phyloP scores from a whole-genome alignment of 30 jellyfish, hydroid and myxozoan genomes.

The Turritopsis rubra region DNA sequence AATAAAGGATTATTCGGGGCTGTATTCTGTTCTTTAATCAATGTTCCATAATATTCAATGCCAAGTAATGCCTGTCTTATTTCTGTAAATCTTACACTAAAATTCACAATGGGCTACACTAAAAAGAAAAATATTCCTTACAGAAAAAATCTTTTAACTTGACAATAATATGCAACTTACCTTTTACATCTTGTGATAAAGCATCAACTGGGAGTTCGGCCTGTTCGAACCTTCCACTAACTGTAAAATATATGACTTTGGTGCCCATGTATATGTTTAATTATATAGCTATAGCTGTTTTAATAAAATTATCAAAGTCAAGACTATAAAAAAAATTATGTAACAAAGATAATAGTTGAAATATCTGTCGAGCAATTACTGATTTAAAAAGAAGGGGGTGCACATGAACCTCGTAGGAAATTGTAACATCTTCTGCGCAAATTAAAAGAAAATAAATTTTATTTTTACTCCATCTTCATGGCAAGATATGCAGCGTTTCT shows the following conservation, averaged over 20 bases:
- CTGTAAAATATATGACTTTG: constrained; percentile 64
- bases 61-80: too few relatives aligned
- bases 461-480: not conserved
- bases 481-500: not conserved
- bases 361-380: not conserved
- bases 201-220: constrained; percentile 89
- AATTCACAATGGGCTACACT: too few relatives aligned
- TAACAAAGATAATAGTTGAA: not conserved
- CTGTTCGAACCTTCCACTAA: constrained; percentile 62
- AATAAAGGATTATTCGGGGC: too few relatives aligned
- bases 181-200: constrained; percentile 75
- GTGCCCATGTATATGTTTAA: constrained; percentile 43
- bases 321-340: not conserved
- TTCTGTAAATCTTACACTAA: too few relatives aligned
- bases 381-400: not conserved
- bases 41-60: too few relatives aligned
- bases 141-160: too few relatives aligned
- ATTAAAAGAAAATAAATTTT: too few relatives aligned
- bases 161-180: constrained; percentile 29
- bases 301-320: not conserved
- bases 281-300: not conserved
- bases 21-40: too few relatives aligned
- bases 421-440: not conserved
- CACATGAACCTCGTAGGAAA: not conserved
- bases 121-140: too few relatives aligned